A percentile compares a stretch with the other conserved stretches of the same genome.
These are phyloP conservation scores for Macquaria australasica DNA, from an alignment of 2,113 vertebrate species.

Conservation along the genomic window DNA sequence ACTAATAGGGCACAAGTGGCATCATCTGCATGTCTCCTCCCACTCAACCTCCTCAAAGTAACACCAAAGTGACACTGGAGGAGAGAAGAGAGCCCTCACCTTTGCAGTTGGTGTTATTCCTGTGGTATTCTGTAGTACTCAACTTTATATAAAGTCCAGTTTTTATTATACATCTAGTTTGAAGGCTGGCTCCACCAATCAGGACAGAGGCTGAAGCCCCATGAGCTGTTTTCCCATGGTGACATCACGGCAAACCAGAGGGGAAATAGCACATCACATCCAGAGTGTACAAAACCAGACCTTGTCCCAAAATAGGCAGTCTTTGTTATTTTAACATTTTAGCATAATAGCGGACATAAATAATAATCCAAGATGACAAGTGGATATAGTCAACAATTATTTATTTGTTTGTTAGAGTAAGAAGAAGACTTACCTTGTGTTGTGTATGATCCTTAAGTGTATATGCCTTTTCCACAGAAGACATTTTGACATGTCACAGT, in stretches of 20 bases:
- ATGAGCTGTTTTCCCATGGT: conserved; percentile 44
- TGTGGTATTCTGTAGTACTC: neutral
- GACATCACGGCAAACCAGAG: conserved; percentile 59
- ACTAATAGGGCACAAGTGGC: conserved; percentile 69
- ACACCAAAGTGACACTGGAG: conserved; percentile 66
- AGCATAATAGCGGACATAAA: neutral
- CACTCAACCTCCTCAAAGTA: conserved; percentile 67
- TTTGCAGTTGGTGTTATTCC: conserved; percentile 1
- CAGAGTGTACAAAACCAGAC: conserved; percentile 21
- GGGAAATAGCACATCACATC: conserved; percentile 40
- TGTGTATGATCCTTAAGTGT: neutral
- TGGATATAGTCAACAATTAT: neutral
- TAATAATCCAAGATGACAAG: neutral
- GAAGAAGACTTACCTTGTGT: neutral
- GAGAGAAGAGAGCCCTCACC: conserved; percentile 4
- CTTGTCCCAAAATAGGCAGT: conserved; percentile 41
- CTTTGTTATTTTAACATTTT: neutral
- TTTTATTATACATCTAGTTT: conserved; percentile 18
- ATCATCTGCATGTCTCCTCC: conserved; percentile 81
- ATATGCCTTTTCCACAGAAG: neutral
- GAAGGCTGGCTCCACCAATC: conserved; percentile 21
- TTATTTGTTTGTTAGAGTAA: conserved; percentile 3
- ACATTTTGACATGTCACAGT: neutral
- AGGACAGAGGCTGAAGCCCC: neutral
- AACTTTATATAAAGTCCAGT: conserved; percentile 11